phyloP scores from a whole-genome alignment of 2,797 vertebrate genomes.

The Cichlasoma orientale region DNA sequence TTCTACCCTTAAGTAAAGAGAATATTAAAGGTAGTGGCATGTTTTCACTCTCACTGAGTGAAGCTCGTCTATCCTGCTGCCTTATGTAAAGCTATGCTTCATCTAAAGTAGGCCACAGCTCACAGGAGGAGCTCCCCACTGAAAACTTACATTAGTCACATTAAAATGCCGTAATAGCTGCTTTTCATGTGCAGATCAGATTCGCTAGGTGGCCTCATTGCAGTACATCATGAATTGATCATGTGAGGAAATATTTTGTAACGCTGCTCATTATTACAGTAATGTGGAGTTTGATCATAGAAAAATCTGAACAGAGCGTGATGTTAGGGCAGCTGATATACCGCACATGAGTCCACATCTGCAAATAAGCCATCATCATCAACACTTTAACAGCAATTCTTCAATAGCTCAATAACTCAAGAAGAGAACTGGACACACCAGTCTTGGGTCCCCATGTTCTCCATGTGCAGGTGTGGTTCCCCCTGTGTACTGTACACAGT shows the following conservation, averaged over 20 bases:
- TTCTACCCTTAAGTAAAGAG: constrained; percentile 5
- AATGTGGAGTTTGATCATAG: background rate
- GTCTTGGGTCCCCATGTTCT: background rate
- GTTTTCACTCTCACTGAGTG: constrained; percentile 10
- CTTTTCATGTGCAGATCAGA: constrained; percentile 22
- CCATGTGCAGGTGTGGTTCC: background rate
- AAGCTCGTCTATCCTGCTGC: background rate
- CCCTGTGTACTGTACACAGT: background rate
- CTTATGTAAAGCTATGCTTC: background rate
- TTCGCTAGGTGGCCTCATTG: constrained; percentile 17
- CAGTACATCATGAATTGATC: constrained; percentile 12
- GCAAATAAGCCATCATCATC: background rate
- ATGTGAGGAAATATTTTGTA: background rate
- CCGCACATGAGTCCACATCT: background rate
- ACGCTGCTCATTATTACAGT: background rate
- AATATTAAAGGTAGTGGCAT: constrained; percentile 17
- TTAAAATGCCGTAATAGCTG: constrained; percentile 8
- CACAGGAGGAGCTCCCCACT: background rate
- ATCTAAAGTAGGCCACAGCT: constrained; percentile 28
- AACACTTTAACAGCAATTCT: no score
- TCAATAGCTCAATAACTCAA: no score
- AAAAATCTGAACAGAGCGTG: background rate
- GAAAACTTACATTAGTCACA: background rate
- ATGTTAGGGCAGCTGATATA: background rate
- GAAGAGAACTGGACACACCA: no score